Evolutionary conservation across 2,797 vertebrate genomes (phyloP), one percentile per base, ranked within the genome.

Genomic region (Cottoperca gobio): DNA sequence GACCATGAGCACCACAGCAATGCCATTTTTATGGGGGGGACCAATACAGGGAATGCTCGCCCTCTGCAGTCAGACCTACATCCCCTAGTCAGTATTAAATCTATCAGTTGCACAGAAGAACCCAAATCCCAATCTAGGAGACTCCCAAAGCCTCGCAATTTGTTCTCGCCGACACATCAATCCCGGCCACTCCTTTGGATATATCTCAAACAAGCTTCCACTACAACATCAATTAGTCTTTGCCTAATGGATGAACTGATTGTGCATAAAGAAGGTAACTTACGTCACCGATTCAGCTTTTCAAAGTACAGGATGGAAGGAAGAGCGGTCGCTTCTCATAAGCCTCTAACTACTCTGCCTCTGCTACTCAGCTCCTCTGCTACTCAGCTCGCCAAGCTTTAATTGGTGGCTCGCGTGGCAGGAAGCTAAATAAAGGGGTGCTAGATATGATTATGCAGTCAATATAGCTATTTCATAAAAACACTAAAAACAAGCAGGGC

Each of bases 41-140:
- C 78, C 82, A 79, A 89, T 83, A 72, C 70, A 66, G 60, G 70
- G 69, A 73, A 76, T 57, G 52, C 62, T 64, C 60, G 54, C 59
- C 39, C 75, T 57, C 70, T 63, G 71, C 59, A 77, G 69, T 68
- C 69, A 82, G 43, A 78, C 66, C 57, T 45, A 57, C 68, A 79
- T 79, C 73, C 55, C 50, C 40, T 66, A 67, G 48, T 78, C 64
- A 14, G 59, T 50, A 76, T 69, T 91, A 91, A 92, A 88, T 88
- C 91, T 85, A 89, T 92, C 86, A 76, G 89, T 93, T 93, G 90
- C 91, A 89, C 81, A 42, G 79, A 60, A 73, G 85, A 92, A 93
- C 91, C 86, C 89, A 91, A 89, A 85, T 86, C 87, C 87, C 74
- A 85, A 82, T 85, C 60, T 52, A 65, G 70, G 42, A 82, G 69